Percentiles rank a stretch among this genome's conserved stretches.
Evolutionary conservation across 2,113 vertebrate species (phyloP).

Genomic region (Euleptes europaea): DNA sequence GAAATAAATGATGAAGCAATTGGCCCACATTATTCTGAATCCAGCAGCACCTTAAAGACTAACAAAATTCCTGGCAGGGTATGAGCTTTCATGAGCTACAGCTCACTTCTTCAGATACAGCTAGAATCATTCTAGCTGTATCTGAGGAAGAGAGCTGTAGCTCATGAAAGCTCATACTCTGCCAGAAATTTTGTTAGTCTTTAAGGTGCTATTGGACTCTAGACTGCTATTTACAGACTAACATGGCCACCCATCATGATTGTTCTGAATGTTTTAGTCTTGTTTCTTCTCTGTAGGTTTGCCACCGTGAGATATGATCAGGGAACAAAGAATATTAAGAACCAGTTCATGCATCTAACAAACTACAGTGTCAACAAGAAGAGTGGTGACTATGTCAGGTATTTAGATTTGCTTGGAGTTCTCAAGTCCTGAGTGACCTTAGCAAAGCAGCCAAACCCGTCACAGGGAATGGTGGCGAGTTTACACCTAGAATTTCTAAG

Average conservation of each 20-base stretch:
- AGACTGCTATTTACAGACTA: too few relatives aligned
- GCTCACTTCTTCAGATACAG: too few relatives aligned
- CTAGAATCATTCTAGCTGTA: too few relatives aligned
- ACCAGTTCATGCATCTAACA: constrained; percentile 98
- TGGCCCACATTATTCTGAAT: too few relatives aligned
- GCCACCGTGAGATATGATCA: constrained; percentile 94
- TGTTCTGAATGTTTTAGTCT: constrained; percentile 37
- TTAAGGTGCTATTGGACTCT: too few relatives aligned
- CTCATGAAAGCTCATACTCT: too few relatives aligned
- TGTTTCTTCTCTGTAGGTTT: constrained; percentile 79
- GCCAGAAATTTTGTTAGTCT: too few relatives aligned
- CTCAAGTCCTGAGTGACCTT: not conserved
- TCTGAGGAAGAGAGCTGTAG: too few relatives aligned
- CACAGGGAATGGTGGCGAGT: not conserved
- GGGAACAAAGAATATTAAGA: constrained; percentile 89
- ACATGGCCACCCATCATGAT: too few relatives aligned
- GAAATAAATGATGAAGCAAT: not conserved
- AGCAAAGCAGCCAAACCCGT: not conserved
- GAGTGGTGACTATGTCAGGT: constrained; percentile 97
- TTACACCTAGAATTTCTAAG: constrained; percentile 9
- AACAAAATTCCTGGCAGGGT: too few relatives aligned
- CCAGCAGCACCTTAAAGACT: too few relatives aligned
- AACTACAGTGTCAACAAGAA: constrained; percentile 99
- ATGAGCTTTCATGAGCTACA: too few relatives aligned
- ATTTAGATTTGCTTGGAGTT: constrained; percentile 32